phyloP scores from a whole-genome alignment of 2,888 invertebrate genomes.

The Himalopsyche kuldschensis region DNA sequence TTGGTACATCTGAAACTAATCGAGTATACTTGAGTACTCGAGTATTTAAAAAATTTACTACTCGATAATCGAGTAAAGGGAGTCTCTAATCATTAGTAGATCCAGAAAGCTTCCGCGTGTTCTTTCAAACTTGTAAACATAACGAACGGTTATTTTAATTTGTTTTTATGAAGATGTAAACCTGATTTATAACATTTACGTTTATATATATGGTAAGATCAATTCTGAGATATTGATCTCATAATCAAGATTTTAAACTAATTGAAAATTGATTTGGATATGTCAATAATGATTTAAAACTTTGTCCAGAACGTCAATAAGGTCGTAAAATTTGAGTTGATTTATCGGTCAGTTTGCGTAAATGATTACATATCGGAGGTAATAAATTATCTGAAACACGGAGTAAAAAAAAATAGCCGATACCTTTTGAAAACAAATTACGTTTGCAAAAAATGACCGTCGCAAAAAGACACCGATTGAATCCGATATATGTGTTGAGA shows the following conservation, averaged over 20 bases:
- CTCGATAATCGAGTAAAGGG: too few species aligned
- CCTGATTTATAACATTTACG: not conserved
- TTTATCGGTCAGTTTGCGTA: not conserved
- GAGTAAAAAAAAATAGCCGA: not conserved
- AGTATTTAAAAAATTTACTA: too few species aligned
- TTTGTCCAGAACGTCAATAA: not conserved
- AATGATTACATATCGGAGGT: not conserved
- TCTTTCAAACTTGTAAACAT: too few species aligned
- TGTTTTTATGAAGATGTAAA: not conserved
- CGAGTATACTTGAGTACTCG: too few species aligned
- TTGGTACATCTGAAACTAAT: too few species aligned
- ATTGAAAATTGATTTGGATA: not conserved
- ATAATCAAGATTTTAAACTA: not conserved
- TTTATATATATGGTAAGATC: not conserved
- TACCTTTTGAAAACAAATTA: not conserved
- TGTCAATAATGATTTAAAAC: not conserved
- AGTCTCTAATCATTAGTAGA: too few species aligned
- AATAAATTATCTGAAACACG: not conserved
- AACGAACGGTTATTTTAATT: too few species aligned
- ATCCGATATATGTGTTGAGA: not conserved
- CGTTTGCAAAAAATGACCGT: not conserved
- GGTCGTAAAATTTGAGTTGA: not conserved
- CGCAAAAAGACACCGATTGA: not conserved
- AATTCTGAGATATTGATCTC: not conserved
- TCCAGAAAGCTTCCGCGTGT: too few species aligned